Evolutionary conservation across 2,797 vertebrate species (phyloP).

Genomic region (Muscicapa striata): DNA sequence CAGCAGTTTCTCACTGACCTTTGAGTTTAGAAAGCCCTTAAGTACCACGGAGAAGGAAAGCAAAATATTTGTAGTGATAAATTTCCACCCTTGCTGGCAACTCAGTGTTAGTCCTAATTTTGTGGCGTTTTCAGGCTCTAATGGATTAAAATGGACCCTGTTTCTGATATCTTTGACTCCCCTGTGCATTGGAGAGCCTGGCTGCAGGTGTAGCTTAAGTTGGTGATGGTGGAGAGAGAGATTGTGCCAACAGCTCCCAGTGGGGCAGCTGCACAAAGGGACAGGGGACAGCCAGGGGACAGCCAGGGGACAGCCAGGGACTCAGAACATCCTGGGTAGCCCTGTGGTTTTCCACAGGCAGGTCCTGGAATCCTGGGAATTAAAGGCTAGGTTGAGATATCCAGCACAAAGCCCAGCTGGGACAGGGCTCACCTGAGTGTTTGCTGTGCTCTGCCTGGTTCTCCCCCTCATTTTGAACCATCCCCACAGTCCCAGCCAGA

Average conservation of each 20-base stretch:
- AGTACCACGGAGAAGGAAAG: conserved; percentile 29
- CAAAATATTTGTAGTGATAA: conserved; percentile 38
- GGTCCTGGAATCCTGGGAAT: background rate
- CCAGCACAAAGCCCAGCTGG: background rate
- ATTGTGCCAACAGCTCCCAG: background rate
- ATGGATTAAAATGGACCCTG: background rate
- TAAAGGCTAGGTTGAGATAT: background rate
- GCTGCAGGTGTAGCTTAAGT: background rate
- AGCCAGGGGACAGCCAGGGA: background rate
- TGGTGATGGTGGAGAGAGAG: background rate
- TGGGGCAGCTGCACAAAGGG: background rate
- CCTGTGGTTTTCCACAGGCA: background rate
- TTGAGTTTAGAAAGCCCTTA: conserved; percentile 46
- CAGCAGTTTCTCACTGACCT: conserved; percentile 45
- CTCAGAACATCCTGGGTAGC: background rate
- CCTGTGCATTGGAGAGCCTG: background rate
- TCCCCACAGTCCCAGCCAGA: background rate
- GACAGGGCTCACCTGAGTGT: background rate
- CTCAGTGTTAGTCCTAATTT: background rate
- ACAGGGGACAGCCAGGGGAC: background rate
- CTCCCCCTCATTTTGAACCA: background rate
- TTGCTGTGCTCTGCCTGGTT: background rate
- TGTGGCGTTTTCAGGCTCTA: background rate
- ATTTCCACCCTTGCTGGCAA: background rate
- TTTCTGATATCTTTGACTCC: background rate